Conservation (phyloP, 2,113 vertebrate species). For the Chaenogobius annularis region DNA sequence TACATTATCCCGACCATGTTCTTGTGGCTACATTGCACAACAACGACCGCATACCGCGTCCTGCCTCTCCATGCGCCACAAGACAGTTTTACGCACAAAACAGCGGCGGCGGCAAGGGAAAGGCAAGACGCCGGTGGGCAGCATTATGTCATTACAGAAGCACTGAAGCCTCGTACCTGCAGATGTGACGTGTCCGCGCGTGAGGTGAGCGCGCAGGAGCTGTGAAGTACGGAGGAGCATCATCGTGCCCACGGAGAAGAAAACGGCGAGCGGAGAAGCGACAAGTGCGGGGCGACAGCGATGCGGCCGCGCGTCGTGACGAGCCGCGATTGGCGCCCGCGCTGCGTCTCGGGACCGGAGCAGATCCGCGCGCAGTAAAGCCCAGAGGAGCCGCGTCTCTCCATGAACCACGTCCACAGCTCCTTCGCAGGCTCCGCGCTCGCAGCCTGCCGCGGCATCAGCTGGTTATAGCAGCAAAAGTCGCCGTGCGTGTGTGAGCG, state of each 20-base stretch:
- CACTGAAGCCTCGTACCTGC: conserved; percentile 46
- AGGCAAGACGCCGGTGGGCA: neutral
- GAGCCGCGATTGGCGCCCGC: conserved; percentile 57
- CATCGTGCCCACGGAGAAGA: conserved; percentile 57
- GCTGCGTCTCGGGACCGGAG: conserved; percentile 49
- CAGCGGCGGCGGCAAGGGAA: neutral
- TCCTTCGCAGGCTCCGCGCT: conserved; percentile 54
- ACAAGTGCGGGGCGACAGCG: conserved; percentile 51
- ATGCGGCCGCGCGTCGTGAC: conserved; percentile 56
- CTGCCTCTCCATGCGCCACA: neutral
- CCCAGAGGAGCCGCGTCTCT: conserved; percentile 52
- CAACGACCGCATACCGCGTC: conserved; percentile 29
- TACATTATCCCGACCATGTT: conserved; percentile 43
- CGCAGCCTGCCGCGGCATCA: conserved; percentile 59
- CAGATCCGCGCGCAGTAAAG: conserved; percentile 45
- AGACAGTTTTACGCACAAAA: conserved; percentile 7
- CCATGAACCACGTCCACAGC: conserved; percentile 63
- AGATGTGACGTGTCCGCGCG: conserved; percentile 47
- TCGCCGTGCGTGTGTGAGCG: conserved; percentile 54
- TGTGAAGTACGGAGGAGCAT: conserved; percentile 26
- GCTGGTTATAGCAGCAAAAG: conserved; percentile 63
- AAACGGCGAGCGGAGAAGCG: conserved; percentile 53
- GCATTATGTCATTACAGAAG: neutral
- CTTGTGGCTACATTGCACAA: conserved; percentile 61
- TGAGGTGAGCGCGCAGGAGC: conserved; percentile 40